Conservation (phyloP, 2,113 vertebrate genomes). For the Salvator merianae region DNA sequence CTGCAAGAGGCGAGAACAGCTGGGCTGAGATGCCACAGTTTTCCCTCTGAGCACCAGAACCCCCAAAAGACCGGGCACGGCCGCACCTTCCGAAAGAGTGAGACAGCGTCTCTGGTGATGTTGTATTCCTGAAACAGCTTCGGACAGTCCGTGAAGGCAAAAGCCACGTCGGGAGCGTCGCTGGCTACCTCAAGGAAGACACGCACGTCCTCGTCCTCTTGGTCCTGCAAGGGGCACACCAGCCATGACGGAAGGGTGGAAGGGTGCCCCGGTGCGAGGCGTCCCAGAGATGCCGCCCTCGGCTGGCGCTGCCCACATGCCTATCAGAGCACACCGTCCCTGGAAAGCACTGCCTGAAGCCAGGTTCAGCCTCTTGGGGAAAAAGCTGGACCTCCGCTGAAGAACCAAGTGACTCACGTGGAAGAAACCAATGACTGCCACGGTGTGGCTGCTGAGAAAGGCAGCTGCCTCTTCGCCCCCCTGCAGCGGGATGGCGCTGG, state of each 20-base stretch:
- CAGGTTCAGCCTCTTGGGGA: too few species aligned
- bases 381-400: too few species aligned
- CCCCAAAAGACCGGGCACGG: not conserved
- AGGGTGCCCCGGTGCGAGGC: too few species aligned
- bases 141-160: conserved; percentile 74
- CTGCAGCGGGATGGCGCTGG: conserved; percentile 69
- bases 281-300: not conserved
- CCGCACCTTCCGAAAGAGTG: conserved; percentile 90
- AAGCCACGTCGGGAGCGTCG: conserved; percentile 71
- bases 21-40: too few species aligned
- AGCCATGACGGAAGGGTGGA: too few species aligned
- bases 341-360: too few species aligned
- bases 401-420: conserved; percentile 67
- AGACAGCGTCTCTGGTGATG: conserved; percentile 73
- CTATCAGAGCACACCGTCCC: not conserved
- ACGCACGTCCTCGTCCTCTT: conserved; percentile 70
- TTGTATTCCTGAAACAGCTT: conserved; percentile 82
- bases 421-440: conserved; percentile 87
- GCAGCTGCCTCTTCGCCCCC: conserved; percentile 38
- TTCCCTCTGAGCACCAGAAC: not conserved
- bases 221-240: conserved; percentile 68
- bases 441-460: conserved; percentile 69
- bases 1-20: conserved; percentile 54
- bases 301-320: not conserved
- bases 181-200: conserved; percentile 71